phyloP scores from a whole-genome alignment of 2,888 invertebrate genomes.

The Bhutanitis thaidina region DNA sequence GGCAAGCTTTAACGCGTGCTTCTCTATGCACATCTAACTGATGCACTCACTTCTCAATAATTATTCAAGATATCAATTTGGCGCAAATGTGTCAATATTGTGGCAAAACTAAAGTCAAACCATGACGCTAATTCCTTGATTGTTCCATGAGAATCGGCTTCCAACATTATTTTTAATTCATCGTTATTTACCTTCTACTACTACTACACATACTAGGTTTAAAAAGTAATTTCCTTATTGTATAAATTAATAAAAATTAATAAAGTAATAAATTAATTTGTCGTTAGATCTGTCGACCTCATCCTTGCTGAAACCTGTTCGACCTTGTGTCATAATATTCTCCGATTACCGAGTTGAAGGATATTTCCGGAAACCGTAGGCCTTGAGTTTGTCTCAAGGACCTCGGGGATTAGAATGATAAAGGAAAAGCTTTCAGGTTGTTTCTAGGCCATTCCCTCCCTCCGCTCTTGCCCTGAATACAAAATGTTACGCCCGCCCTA shows the following conservation, averaged over 20 bases:
- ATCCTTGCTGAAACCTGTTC: conserved; percentile 36
- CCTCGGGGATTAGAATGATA: conserved; percentile 51
- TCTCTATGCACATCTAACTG: too few relatives aligned
- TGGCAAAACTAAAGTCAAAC: too few relatives aligned
- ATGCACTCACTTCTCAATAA: too few relatives aligned
- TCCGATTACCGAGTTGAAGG: conserved; percentile 48
- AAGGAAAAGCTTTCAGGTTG: conserved; percentile 59
- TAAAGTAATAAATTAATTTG: background rate
- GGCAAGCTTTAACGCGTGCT: too few relatives aligned
- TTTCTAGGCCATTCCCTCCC: conserved; percentile 57
- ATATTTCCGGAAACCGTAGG: conserved; percentile 56
- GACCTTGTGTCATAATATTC: conserved; percentile 49
- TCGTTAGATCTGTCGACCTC: background rate
- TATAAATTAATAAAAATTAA: background rate
- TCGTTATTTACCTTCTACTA: too few relatives aligned
- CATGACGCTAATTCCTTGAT: too few relatives aligned
- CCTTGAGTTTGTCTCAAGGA: conserved; percentile 69
- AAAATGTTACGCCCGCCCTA: conserved; percentile 28
- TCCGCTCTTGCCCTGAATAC: conserved; percentile 51
- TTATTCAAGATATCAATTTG: too few relatives aligned
- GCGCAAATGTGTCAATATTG: too few relatives aligned
- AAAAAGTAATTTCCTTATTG: too few relatives aligned
- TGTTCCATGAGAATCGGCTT: too few relatives aligned
- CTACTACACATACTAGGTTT: too few relatives aligned
- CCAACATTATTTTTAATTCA: too few relatives aligned